Percentiles rank a stretch among this genome's conserved stretches.
phyloP scores from a whole-genome alignment of 2,888 invertebrate genomes.

The Himalopsyche japonica region DNA sequence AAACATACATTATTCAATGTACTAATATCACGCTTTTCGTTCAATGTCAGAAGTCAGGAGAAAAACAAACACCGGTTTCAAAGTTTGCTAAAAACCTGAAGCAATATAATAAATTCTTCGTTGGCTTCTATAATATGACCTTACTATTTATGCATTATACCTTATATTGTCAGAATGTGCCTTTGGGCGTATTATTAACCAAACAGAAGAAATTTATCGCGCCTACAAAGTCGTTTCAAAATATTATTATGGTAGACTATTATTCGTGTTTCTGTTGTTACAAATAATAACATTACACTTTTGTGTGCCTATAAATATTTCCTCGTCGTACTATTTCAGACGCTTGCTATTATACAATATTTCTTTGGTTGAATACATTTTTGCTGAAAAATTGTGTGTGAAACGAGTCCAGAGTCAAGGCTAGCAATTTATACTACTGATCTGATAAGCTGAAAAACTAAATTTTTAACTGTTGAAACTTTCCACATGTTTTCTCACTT shows the following conservation, averaged over 20 bases:
- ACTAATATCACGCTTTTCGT: not conserved
- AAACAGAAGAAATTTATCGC: not conserved
- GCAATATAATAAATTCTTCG: not conserved
- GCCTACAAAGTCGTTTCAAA: not conserved
- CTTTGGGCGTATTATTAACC: not conserved
- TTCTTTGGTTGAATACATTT: too few relatives aligned
- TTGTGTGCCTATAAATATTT: too few relatives aligned
- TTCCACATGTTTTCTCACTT: too few relatives aligned
- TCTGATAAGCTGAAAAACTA: too few relatives aligned
- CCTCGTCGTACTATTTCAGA: too few relatives aligned
- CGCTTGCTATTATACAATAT: too few relatives aligned
- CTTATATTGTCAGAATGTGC: not conserved
- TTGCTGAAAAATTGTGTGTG: too few relatives aligned
- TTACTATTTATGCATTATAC: not conserved
- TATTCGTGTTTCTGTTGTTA: not conserved
- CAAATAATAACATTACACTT: not conserved
- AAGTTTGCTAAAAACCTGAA: not conserved
- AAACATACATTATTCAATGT: not conserved
- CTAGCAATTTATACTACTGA: too few relatives aligned
- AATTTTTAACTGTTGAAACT: too few relatives aligned
- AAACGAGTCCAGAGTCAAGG: too few relatives aligned
- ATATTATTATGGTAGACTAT: not conserved
- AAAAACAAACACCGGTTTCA: not conserved
- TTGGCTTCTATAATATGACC: not conserved
- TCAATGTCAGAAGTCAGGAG: not conserved